Evolutionary conservation across 1,140 invertebrate genomes (phyloP), one percentile per base, ranked within the genome.

Genomic region (Lycorma delicatula): DNA sequence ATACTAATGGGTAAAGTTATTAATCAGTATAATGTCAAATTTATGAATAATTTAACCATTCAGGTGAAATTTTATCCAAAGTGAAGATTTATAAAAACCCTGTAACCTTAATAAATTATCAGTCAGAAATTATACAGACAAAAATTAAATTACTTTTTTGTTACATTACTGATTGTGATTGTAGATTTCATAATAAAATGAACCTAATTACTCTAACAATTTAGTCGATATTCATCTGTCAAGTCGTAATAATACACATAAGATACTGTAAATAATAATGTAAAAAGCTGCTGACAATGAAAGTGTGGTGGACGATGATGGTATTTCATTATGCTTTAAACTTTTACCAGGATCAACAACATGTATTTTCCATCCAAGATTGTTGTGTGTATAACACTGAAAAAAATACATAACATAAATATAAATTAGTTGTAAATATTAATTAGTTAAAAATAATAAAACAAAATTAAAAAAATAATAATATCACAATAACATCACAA

Each of bases 281-380:
- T 9, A 1, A 6, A 9, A 44, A 44, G 16, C 23, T 5, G 47
- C 26, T 4, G 27, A 23, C 16, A 23, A 28, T 11, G 11, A 26
- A 25, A 49, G 31, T 13, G 28, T 48, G 2, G 41, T 20, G n/a
- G 13, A 18, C 16, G 47, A 16, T 1, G 46, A 7, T 6, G 47
- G 25, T 57, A 34, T 57, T 27, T 25, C 47, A 18, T 38, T 57
- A 12, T 27, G 47, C 12, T 36, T 28, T n/a, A 29, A 12, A 9
- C 51, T 59, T 25, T 54, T 53, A 1, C 81, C 85, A 11, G 80
- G 74, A 64, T 94, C 81, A 0, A 92, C 82, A 0, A 97, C 89
- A 67, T 90, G 80, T 60, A 97, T 95, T 71, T 93, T 94, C 89
- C 91, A 94, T 7, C 93, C 93, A 44, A 97, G 79, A 71, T 93